Base-by-base conservation (phyloP, 2,888 invertebrate species). In the Agrilus mali region DNA sequence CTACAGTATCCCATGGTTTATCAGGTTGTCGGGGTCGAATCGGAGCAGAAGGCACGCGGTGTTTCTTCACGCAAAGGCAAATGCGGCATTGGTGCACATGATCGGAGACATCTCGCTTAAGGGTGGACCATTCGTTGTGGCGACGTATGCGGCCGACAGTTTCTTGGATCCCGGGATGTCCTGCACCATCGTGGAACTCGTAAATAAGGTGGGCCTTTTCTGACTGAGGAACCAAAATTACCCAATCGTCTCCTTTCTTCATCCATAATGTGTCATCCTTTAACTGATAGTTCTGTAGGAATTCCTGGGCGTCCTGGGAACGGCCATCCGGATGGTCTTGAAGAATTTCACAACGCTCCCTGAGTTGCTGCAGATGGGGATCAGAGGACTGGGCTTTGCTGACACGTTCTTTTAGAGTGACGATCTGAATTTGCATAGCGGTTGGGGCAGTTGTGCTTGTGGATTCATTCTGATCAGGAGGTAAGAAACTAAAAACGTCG, bases 131-230 rank as follows among this genome's bases (percentile, higher is more conserved):
- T 7, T 40, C 36, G 27, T 38, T 52, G 1, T 16, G 2, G 8
- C 13, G 12, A 7, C 37, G 42, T 0, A 50, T 46, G 0, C 44
- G 41, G 3, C 48, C 4, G 0, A 36, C 7, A 3, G 53, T 54
- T 44, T 56, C 51, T 2, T 52, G 53, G 5, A 36, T 16, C 7
- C 55, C 54, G 1, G 54, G 54, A 36, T 55, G 51, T 3, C 49
- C 52, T 2, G 52, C 50, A 2, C 27, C 38, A n/a, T 50, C 44
- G 16, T 51, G 47, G 16, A 45, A 48, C 2, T 35, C 40, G 22
- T 41, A 34, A n/a, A 46, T 4, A 7, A 39, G 33, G 3, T 32
- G 6, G 3, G 16, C 33, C n/a, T 31, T 33, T 2, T n/a, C 33
- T 8, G 6, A 34, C 2, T 7, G 16, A 2, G 45, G 39, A 6